Base-by-base conservation (phyloP, 2,888 invertebrate species). In the Dryomyza anilis region DNA sequence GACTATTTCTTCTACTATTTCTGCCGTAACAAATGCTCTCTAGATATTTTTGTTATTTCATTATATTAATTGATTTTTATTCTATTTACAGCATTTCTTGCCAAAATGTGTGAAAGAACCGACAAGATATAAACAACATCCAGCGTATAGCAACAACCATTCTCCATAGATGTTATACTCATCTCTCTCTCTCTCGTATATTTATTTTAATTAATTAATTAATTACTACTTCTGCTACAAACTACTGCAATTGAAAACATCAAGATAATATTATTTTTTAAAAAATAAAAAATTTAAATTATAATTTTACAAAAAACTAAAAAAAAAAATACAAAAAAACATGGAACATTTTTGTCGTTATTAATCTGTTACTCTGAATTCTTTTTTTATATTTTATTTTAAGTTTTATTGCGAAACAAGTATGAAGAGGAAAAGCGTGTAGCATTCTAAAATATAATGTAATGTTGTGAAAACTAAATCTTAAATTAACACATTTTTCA, bases 81-180 rank as follows among this genome's bases (percentile, higher is more conserved):
- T 69, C 72, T 69, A 70, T 73, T 83, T 85, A 65, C 86, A 93
- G 93, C 91, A 85, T 95, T 96, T 89, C 90, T 95, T 85, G 89
- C 91, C 86, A 91, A 89, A 87, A 90, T 95, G 89, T 91, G 91
- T 85, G 89, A 89, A 79, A 87, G 87, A 84, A 85, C 85, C 74
- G 75, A 80, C 72, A 60, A 65, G 76, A 78, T 78, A 73, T 77
- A 77, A 72, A 75, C 43, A 61, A 16, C 61, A 61, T 53, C 67
- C 69, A 76, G 66, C 72, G 73, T 71, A 70, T 64, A 71, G 68
- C 67, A 69, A 69, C 58, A 70, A 72, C 70, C 71, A 71, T 68
- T 66, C 65, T 76, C 70, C 78, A 79, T 79, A 76, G 82, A 81
- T 82, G 81, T 81, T 79, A 76, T 77, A 78, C 73, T 78, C 78